Base-by-base conservation (phyloP, 2,113 vertebrate genomes). In the Saccopteryx leptura region DNA sequence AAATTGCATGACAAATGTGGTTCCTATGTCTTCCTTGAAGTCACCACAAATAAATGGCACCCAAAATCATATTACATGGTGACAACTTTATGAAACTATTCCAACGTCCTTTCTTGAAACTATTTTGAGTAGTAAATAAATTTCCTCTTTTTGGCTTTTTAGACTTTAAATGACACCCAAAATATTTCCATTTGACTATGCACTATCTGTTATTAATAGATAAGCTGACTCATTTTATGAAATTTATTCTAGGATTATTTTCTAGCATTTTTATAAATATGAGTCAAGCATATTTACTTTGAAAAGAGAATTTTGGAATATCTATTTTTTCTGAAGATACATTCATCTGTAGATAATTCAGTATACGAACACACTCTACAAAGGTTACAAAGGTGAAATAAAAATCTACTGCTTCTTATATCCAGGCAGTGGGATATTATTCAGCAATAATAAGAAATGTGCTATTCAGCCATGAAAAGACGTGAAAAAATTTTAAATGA, bases 71-170 rank as follows among this genome's bases (percentile, higher is more conserved):
- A 39, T 79, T 33, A 72, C 23, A 78, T 33, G 56, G 24, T 78
- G 61, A 88, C 12, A 95, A 66, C 13, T 94, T 92, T 88, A 80
- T 60, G 50, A 85, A 26, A 11, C 11, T 90, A 26, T 79, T 82
- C 26, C 86, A 58, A 50, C 80, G 72, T 81, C 23, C 14, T 90
- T 33, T 88, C 21, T 94, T 88, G 9, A 18, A 82, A 86, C 11
- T 58, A 84, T 65, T 91, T 89, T 93, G 60, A 88, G 86, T 88
- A 82, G 10, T 91, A 56, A 90, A 74, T 0, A 1, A 68, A 60
- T 56, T 93, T 94, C 88, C 12, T 85, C n/a, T 50, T 33, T 68
- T 92, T 92, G 61, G 19, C 9, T 66, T 83, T 86, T 90, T 91
- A 86, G 46, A 76, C 23, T 33, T 75, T 90, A 71, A 68, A 48